Evolutionary conservation across 2,888 invertebrate species (phyloP).

Genomic region (Strigamia transsilvanica): DNA sequence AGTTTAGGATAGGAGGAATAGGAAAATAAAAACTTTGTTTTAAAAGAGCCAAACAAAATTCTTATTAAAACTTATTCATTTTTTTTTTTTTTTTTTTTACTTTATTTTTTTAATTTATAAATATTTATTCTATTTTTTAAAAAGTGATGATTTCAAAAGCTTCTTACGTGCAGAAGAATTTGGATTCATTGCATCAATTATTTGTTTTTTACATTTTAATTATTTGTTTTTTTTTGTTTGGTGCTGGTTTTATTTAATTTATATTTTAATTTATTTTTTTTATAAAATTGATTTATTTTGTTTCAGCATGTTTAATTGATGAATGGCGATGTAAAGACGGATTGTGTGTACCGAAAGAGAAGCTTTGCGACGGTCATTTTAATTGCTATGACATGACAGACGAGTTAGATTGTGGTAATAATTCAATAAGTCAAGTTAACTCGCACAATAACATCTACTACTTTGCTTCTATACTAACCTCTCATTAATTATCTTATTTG

Average conservation of each 20-base stretch:
- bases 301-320: conserved; percentile 70
- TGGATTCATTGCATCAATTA: conserved; percentile 6
- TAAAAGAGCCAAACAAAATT: conserved; percentile 50
- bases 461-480: neutral
- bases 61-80: conserved; percentile 23
- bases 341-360: conserved; percentile 72
- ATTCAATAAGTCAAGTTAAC: conserved; percentile 57
- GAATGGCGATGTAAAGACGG: conserved; percentile 79
- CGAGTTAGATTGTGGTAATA: conserved; percentile 78
- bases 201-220: neutral
- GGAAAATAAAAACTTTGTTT: neutral
- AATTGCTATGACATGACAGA: conserved; percentile 80
- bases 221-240: conserved; percentile 5
- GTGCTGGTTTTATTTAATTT: conserved; percentile 23
- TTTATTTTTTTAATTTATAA: neutral
- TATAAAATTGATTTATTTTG: conserved; percentile 40
- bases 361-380: conserved; percentile 76
- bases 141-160: conserved; percentile 50
- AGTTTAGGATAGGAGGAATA: conserved; percentile 46
- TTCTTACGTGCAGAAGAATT: conserved; percentile 37
- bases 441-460: neutral
- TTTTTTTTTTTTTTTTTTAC: conserved; percentile 66
- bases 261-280: neutral
- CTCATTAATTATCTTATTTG: conserved; percentile 17
- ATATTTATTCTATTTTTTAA: neutral